These are phyloP conservation scores for Sciurus vulgaris DNA, from an alignment of 2,797 vertebrate genomes.

Conservation along the genomic window DNA sequence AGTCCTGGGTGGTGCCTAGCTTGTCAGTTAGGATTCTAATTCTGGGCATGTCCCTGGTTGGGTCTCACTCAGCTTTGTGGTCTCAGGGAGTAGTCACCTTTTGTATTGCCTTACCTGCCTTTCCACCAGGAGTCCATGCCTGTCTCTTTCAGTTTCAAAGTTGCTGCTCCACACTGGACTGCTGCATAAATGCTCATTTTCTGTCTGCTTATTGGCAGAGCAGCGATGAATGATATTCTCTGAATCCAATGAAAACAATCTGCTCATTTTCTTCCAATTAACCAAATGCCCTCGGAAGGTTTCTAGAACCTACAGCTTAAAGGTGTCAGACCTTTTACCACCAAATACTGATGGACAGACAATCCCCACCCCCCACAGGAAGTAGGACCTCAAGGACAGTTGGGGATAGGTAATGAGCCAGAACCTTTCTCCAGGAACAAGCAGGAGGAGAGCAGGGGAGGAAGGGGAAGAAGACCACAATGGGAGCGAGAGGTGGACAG, in stretches of 20 bases:
- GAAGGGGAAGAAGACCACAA: background rate
- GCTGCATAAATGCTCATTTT: background rate
- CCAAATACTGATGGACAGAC: background rate
- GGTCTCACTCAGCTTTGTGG: background rate
- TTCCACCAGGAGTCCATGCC: background rate
- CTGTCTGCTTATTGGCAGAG: background rate
- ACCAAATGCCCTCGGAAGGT: background rate
- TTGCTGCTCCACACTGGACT: background rate
- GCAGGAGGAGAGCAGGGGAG: background rate
- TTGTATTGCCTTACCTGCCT: background rate
- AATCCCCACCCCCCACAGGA: background rate
- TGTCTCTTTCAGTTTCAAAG: background rate
- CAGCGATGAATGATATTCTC: background rate
- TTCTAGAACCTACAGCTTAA: constrained; percentile 37
- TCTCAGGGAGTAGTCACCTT: background rate
- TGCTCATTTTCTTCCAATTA: background rate
- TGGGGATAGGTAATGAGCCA: background rate
- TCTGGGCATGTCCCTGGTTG: background rate
- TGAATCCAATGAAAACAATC: background rate
- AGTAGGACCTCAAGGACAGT: background rate
- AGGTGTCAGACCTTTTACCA: constrained; percentile 9
- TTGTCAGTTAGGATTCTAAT: background rate
- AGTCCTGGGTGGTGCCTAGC: background rate
- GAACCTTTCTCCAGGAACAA: background rate
- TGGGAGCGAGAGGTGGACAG: background rate